Evolutionary conservation across 1,140 invertebrate genomes (phyloP).

Genomic region (Palaemon carinicauda): DNA sequence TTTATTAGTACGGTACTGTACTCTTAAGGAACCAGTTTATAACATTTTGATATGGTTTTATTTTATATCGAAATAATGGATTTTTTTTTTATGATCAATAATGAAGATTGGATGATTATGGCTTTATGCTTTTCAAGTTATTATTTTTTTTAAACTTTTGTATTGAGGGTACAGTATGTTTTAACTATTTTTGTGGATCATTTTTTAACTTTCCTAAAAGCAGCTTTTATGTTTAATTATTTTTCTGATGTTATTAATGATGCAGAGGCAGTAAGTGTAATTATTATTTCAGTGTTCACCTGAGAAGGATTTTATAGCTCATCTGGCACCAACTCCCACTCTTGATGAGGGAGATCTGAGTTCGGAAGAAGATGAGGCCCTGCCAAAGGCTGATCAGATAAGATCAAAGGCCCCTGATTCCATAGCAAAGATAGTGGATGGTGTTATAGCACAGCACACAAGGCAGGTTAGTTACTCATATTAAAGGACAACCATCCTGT

Average conservation of each 20-base stretch:
- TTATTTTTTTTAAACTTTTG: too few relatives aligned
- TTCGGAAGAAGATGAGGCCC: conserved; percentile 34
- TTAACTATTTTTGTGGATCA: too few relatives aligned
- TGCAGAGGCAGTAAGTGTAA: not conserved
- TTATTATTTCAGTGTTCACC: conserved; percentile 19
- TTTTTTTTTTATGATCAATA: too few relatives aligned
- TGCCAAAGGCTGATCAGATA: conserved; percentile 13
- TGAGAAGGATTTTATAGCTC: conserved; percentile 30
- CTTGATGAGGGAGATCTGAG: conserved; percentile 45
- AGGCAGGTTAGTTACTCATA: conserved; percentile 10
- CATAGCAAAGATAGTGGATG: conserved; percentile 34
- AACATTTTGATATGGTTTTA: too few relatives aligned
- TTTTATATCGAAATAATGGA: too few relatives aligned
- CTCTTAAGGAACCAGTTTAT: too few relatives aligned
- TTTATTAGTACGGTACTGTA: too few relatives aligned
- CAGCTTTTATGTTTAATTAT: too few relatives aligned
- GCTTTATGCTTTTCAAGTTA: too few relatives aligned
- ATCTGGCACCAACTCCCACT: conserved; percentile 36
- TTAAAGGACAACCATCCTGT: not conserved
- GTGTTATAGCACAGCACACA: conserved; percentile 25
- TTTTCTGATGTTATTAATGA: too few relatives aligned
- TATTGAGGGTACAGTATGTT: too few relatives aligned
- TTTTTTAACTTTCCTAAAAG: not conserved
- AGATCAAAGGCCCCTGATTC: conserved; percentile 38
- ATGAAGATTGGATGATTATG: too few relatives aligned